A percentile compares a stretch with the other conserved stretches of the same genome.
Evolutionary conservation across 2,113 vertebrate genomes (phyloP).

Genomic region (Symphodus melops): DNA sequence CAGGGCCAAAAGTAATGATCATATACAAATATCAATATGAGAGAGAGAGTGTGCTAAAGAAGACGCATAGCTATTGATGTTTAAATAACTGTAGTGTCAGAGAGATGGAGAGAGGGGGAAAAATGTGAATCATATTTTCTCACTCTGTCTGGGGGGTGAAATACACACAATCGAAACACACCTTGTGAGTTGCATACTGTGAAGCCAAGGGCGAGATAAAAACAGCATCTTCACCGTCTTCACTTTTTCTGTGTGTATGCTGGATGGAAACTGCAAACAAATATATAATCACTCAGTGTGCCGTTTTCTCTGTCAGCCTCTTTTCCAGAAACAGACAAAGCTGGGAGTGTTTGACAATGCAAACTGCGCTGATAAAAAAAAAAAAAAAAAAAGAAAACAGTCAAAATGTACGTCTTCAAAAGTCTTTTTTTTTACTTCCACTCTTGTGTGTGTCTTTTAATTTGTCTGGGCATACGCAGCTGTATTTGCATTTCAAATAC

Average conservation of each 20-base stretch:
- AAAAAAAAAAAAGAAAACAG: constrained; percentile 49
- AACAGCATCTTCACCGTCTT: constrained; percentile 33
- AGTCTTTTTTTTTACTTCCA: constrained; percentile 60
- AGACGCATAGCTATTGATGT: constrained; percentile 87
- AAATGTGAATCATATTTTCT: constrained; percentile 76
- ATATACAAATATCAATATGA: constrained; percentile 87
- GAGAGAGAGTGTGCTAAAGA: constrained; percentile 84
- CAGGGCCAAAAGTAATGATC: constrained; percentile 84
- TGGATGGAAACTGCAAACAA: constrained; percentile 76
- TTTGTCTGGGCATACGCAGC: constrained; percentile 80
- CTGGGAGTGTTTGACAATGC: constrained; percentile 71
- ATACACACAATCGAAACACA: constrained; percentile 78
- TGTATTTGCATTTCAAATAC: constrained; percentile 88
- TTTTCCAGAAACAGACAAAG: constrained; percentile 28
- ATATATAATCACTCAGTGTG: constrained; percentile 67
- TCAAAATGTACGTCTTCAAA: constrained; percentile 78
- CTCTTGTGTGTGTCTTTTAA: constrained; percentile 69
- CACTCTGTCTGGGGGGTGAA: constrained; percentile 36
- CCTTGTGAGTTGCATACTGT: constrained; percentile 67
- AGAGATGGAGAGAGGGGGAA: constrained; percentile 71
- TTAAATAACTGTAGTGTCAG: constrained; percentile 84
- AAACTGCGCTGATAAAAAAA: constrained; percentile 66
- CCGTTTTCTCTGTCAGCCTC: constrained; percentile 54
- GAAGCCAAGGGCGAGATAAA: constrained; percentile 73
- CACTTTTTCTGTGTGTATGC: constrained; percentile 12